Conservation (phyloP, 2,888 invertebrate genomes). For the Amphipoea lucens region DNA sequence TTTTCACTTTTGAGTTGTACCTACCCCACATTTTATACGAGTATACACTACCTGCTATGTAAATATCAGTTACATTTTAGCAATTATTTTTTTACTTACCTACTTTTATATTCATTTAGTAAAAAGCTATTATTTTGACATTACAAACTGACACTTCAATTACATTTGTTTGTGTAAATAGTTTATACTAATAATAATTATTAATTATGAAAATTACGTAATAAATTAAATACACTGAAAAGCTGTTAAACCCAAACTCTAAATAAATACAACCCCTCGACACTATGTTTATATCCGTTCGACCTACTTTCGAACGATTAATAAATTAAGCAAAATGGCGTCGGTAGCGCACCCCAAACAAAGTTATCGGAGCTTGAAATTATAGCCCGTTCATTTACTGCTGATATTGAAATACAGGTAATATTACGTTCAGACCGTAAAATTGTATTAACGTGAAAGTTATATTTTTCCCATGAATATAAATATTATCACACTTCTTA, state of each 20-base stretch:
- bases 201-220: neutral
- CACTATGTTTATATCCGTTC: conserved; percentile 26
- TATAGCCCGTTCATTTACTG: conserved; percentile 31
- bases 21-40: too few species aligned
- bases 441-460: neutral
- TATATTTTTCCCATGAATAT: neutral
- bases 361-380: conserved; percentile 56
- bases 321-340: conserved; percentile 52
- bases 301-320: conserved; percentile 45
- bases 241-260: neutral
- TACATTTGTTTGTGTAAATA: too few species aligned
- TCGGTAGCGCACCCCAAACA: conserved; percentile 48
- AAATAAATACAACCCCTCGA: conserved; percentile 12
- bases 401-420: conserved; percentile 43
- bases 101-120: too few species aligned
- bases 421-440: neutral
- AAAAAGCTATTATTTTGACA: too few species aligned
- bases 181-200: too few species aligned
- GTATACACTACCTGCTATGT: too few species aligned
- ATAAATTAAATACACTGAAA: neutral
- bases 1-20: too few species aligned
- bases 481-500: neutral
- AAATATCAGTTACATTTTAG: too few species aligned
- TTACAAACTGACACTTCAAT: too few species aligned
- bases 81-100: too few species aligned